Evolutionary conservation across 2,113 vertebrate species (phyloP).

Genomic region (Procapra przewalskii): DNA sequence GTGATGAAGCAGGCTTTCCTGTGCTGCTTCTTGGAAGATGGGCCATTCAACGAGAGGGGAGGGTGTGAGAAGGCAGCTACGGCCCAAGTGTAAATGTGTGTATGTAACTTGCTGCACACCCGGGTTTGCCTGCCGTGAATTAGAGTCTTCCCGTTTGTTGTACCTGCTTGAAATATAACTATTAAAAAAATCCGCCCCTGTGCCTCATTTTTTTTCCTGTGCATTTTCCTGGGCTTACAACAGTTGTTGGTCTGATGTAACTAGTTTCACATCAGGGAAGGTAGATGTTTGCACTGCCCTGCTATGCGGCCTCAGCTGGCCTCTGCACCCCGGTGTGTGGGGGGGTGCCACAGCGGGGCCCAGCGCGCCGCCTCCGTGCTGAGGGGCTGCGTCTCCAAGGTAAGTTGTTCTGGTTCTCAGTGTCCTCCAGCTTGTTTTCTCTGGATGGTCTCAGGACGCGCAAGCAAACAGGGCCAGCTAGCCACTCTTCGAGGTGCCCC

Average conservation of each 20-base stretch:
- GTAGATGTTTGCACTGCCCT: neutral
- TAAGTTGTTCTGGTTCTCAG: neutral
- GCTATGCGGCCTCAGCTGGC: neutral
- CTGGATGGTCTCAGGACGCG: neutral
- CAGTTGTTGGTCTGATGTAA: neutral
- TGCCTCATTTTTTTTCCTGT: constrained; percentile 21
- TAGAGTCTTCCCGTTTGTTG: neutral
- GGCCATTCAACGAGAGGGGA: neutral
- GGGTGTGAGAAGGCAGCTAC: neutral
- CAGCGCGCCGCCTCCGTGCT: neutral
- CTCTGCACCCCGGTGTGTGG: neutral
- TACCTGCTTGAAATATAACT: constrained; percentile 35
- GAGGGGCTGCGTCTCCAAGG: neutral
- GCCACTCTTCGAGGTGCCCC: neutral
- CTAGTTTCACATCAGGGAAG: neutral
- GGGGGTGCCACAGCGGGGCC: neutral
- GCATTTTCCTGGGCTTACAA: neutral
- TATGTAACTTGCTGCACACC: neutral
- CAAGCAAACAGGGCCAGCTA: neutral
- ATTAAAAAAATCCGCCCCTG: constrained; percentile 41
- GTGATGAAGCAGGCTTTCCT: neutral
- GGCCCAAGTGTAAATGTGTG: neutral
- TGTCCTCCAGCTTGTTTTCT: neutral
- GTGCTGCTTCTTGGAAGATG: neutral
- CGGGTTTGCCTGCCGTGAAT: neutral